Conservation (phyloP, 2,113 vertebrate genomes). For the Chionomys nivalis region DNA sequence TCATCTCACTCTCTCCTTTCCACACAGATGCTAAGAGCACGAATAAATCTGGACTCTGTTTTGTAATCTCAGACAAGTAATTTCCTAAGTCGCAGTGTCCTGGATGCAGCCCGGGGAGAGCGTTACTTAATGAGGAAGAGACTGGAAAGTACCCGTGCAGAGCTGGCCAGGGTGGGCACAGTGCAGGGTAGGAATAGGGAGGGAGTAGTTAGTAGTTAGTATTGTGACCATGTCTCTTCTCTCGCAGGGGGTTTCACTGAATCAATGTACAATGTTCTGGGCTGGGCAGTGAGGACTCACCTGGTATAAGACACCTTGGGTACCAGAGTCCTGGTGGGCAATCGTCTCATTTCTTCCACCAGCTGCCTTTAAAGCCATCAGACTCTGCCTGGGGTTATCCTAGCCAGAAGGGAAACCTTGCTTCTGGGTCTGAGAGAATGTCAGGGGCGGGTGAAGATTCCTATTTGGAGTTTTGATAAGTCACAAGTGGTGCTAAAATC, state of each 20-base stretch:
- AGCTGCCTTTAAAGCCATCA: background rate
- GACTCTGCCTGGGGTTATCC: background rate
- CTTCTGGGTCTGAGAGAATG: background rate
- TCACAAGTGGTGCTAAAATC: constrained; percentile 14
- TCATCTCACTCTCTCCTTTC: background rate
- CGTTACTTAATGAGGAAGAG: background rate
- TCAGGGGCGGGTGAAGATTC: background rate
- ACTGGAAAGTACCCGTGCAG: background rate
- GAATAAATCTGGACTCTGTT: background rate
- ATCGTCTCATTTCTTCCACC: background rate
- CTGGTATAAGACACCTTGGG: background rate
- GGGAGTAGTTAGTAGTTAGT: too few relatives aligned
- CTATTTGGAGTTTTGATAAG: background rate
- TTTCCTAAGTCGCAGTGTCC: background rate
- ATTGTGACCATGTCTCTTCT: background rate
- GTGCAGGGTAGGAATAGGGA: too few relatives aligned
- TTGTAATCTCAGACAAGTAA: background rate
- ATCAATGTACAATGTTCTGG: background rate
- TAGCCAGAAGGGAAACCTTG: background rate
- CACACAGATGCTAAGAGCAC: background rate
- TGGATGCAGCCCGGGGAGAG: background rate
- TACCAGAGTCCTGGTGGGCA: background rate
- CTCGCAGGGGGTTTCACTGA: background rate
- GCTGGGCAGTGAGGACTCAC: background rate
- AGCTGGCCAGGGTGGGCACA: background rate